These are phyloP conservation scores for Drosophila azteca DNA, from an alignment of 1,140 invertebrate genomes.

Conservation along the genomic window DNA sequence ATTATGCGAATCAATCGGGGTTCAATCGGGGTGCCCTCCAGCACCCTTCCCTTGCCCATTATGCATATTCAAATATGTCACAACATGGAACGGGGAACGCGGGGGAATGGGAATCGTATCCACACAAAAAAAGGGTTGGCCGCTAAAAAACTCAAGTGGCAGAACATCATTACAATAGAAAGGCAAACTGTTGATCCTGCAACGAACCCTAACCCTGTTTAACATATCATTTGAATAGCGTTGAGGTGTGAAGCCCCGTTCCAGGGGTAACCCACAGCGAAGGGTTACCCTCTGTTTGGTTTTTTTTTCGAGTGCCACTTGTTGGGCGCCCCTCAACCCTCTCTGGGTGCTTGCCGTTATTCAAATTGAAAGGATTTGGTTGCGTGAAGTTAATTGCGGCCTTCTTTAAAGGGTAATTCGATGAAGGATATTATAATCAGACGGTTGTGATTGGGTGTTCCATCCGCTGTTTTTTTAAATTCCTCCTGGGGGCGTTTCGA, in stretches of 20 bases:
- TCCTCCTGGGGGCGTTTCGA: conserved; percentile 36
- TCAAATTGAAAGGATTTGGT: conserved; percentile 77
- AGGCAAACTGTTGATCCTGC: conserved; percentile 62
- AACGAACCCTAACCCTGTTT: conserved; percentile 47
- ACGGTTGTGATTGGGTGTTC: conserved; percentile 50
- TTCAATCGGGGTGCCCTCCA: conserved; percentile 32
- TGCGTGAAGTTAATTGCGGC: conserved; percentile 73
- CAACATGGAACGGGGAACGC: conserved; percentile 34
- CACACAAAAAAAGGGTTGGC: conserved; percentile 59
- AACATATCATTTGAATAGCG: conserved; percentile 81
- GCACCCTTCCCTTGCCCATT: conserved; percentile 20
- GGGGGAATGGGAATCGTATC: no score
- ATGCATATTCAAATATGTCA: conserved; percentile 77
- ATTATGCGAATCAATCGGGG: conserved; percentile 52
- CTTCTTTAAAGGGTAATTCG: conserved; percentile 52
- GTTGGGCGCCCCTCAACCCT: conserved; percentile 46
- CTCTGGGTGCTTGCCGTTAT: conserved; percentile 33
- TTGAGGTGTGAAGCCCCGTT: conserved; percentile 56
- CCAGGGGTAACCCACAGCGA: conserved; percentile 10
- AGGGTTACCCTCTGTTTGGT: conserved; percentile 48
- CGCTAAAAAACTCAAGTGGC: conserved; percentile 39
- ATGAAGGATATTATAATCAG: conserved; percentile 66
- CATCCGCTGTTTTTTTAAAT: conserved; percentile 2
- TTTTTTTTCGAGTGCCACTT: conserved; percentile 61
- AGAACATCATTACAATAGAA: conserved; percentile 24